These are phyloP conservation scores for Siniperca knerii DNA, from an alignment of 2,113 vertebrate species.

Conservation along the genomic window DNA sequence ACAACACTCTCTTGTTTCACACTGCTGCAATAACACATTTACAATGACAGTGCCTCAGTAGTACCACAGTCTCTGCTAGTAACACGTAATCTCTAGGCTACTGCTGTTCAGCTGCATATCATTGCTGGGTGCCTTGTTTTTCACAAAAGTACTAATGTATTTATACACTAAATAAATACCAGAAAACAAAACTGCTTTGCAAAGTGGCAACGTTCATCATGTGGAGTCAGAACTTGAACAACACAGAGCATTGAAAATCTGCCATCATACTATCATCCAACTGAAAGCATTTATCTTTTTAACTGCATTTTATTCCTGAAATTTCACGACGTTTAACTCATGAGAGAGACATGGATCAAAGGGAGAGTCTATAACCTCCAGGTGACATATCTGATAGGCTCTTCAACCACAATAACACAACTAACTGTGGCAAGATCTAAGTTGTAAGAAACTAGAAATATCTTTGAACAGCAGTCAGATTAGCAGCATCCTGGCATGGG, in stretches of 20 bases:
- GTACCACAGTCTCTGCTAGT: not conserved
- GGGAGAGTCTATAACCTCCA: not conserved
- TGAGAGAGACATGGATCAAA: not conserved
- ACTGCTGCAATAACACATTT: not conserved
- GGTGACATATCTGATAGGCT: not conserved
- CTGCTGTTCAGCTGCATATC: slow-evolving; percentile 4
- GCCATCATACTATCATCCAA: not conserved
- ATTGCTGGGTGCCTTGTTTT: too few species aligned
- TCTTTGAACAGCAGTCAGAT: slow-evolving; percentile 6
- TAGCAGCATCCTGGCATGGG: not conserved
- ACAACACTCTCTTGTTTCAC: not conserved
- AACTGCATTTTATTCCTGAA: not conserved
- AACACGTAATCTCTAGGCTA: not conserved
- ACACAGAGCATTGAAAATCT: not conserved
- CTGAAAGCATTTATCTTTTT: not conserved
- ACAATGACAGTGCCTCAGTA: not conserved
- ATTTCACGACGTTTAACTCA: not conserved
- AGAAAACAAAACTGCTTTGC: not conserved
- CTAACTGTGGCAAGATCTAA: not conserved
- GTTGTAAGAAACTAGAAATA: not conserved
- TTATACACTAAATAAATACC: not conserved
- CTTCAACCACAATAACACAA: not conserved
- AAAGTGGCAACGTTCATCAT: not conserved
- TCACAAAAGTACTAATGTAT: not conserved
- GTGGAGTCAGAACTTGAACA: not conserved